A percentile compares a stretch with the other conserved stretches of the same genome.
Evolutionary conservation across 2,888 invertebrate species (phyloP).

Genomic region (Dromius quadrimaculatus): DNA sequence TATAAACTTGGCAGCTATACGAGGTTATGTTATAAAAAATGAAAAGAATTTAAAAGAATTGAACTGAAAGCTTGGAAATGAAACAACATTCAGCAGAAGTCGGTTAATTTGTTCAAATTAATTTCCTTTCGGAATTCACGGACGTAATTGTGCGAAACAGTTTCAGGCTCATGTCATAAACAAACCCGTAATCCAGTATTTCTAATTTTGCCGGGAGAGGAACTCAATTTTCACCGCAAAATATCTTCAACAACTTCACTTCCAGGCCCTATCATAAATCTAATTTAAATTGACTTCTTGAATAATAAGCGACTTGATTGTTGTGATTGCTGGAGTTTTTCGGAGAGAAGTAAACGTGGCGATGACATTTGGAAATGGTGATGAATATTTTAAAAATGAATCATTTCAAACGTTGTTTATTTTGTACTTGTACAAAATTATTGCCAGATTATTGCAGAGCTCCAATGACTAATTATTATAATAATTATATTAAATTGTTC

Average conservation of each 20-base stretch:
- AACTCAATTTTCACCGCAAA: conserved; percentile 10
- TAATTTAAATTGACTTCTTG: not conserved
- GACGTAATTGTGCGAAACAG: conserved; percentile 13
- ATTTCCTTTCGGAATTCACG: not conserved
- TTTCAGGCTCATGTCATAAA: conserved; percentile 15
- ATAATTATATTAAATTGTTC: conserved; percentile 11
- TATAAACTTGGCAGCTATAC: no score
- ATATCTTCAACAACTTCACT: conserved; percentile 7
- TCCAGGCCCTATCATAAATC: conserved; percentile 18
- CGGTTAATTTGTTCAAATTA: not conserved
- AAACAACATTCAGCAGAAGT: no score
- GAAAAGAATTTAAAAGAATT: no score
- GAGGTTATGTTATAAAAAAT: no score
- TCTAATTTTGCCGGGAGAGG: conserved; percentile 21
- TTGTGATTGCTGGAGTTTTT: no score
- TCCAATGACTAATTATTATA: conserved; percentile 13
- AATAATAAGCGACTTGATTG: conserved; percentile 12
- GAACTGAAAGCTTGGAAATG: no score
- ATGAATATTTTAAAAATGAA: no score
- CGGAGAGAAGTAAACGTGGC: no score
- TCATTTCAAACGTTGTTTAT: no score
- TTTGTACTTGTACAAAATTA: no score
- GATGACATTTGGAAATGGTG: no score
- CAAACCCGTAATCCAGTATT: conserved; percentile 15
- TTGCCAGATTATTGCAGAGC: no score